Conservation (phyloP, 2,113 vertebrate genomes). For the Corythornis cristatus region DNA sequence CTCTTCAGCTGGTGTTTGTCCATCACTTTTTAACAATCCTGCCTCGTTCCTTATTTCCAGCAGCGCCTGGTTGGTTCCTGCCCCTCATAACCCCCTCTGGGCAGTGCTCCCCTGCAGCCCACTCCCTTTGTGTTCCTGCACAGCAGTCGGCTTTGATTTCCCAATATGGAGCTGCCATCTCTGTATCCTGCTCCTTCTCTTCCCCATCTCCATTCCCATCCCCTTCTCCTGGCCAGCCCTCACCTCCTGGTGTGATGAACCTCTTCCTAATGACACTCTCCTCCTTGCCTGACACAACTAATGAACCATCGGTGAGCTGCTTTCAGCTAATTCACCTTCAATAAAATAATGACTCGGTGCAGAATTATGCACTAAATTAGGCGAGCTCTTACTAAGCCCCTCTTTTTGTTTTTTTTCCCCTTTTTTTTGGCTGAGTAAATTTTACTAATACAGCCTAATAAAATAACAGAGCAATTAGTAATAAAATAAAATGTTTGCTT, state of each 20-base stretch:
- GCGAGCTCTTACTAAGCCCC: constrained; percentile 62
- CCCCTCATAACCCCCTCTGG: not conserved
- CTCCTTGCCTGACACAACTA: constrained; percentile 48
- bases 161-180: not conserved
- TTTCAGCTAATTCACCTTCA: constrained; percentile 71
- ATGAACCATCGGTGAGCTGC: constrained; percentile 55
- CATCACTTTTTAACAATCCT: not conserved
- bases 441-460: constrained; percentile 55
- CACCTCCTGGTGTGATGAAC: constrained; percentile 29
- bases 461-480: constrained; percentile 65
- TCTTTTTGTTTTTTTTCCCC: not conserved
- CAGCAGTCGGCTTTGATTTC: not conserved
- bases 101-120: not conserved
- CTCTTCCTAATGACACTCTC: constrained; percentile 49
- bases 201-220: not conserved
- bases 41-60: not conserved
- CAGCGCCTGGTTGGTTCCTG: not conserved
- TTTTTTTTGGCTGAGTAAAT: constrained; percentile 34
- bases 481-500: constrained; percentile 64
- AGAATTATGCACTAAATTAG: constrained; percentile 71
- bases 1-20: not conserved
- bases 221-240: constrained; percentile 6
- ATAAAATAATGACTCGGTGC: constrained; percentile 69
- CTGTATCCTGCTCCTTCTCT: not conserved
- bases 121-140: not conserved